Evolutionary conservation across 2,888 invertebrate genomes (phyloP).

Genomic region (Hipparchia sbordonii): DNA sequence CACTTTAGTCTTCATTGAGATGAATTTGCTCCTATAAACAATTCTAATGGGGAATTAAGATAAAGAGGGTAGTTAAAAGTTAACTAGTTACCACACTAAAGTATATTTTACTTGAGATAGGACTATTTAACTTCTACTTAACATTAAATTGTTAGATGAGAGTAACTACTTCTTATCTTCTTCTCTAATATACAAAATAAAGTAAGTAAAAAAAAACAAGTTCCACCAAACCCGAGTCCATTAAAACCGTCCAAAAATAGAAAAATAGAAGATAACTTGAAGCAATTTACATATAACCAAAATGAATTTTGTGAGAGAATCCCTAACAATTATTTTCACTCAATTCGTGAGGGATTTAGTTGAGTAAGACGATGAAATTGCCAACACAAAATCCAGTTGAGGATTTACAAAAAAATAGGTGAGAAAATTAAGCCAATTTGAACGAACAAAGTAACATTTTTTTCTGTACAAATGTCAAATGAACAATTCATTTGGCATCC

Average conservation of each 20-base stretch:
- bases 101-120: not conserved
- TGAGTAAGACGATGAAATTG: not conserved
- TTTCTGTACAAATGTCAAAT: not conserved
- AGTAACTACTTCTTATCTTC: too few relatives aligned
- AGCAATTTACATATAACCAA: not conserved
- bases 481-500: not conserved
- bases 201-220: too few relatives aligned
- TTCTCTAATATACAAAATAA: too few relatives aligned
- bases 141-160: too few relatives aligned
- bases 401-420: not conserved
- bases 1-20: conserved; percentile 16
- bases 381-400: not conserved
- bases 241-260: too few relatives aligned
- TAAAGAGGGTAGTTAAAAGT: not conserved
- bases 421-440: not conserved
- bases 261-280: too few relatives aligned
- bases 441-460: not conserved
- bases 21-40: conserved; percentile 1
- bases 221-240: too few relatives aligned
- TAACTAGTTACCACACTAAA: not conserved
- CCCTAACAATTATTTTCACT: not conserved
- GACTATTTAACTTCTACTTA: too few relatives aligned
- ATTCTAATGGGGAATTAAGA: not conserved
- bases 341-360: not conserved
- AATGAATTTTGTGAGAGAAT: not conserved